Conservation (phyloP, 2,113 vertebrate species). For the Ageneiosus marmoratus region DNA sequence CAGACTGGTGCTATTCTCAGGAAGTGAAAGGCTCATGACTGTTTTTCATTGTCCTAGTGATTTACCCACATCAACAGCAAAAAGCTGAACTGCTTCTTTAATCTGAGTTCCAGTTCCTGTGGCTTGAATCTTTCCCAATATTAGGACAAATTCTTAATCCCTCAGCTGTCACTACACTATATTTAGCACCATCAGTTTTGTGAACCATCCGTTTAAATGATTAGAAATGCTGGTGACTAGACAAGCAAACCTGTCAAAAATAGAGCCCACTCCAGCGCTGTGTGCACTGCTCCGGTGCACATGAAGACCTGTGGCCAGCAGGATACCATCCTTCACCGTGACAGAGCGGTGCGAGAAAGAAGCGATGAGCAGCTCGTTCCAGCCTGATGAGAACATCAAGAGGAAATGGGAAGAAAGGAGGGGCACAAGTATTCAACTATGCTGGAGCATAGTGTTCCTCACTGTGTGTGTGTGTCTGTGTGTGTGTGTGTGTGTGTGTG, state of each 20-base stretch:
- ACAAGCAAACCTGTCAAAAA: constrained; percentile 85
- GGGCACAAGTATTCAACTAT: neutral
- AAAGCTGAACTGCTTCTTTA: neutral
- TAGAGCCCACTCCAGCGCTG: constrained; percentile 93
- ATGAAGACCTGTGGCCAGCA: constrained; percentile 89
- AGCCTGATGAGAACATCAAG: constrained; percentile 71
- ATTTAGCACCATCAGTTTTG: neutral
- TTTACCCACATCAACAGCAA: neutral
- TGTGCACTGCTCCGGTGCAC: constrained; percentile 94
- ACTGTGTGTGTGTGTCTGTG: constrained; percentile 33
- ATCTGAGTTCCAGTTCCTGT: neutral
- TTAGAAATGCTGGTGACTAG: neutral
- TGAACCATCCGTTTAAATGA: neutral
- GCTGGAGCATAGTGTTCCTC: constrained; percentile 11
- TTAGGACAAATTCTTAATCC: neutral
- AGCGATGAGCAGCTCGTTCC: constrained; percentile 94
- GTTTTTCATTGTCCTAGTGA: neutral
- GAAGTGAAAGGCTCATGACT: neutral
- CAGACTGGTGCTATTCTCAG: too few relatives aligned
- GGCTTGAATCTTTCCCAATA: neutral
- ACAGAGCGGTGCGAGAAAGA: constrained; percentile 96
- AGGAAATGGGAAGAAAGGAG: neutral
- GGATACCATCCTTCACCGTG: constrained; percentile 92
- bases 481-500: constrained; percentile 1
- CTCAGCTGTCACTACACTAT: neutral